Base-by-base conservation (phyloP, 2,797 vertebrate species). In the Sitta carolinensis region DNA sequence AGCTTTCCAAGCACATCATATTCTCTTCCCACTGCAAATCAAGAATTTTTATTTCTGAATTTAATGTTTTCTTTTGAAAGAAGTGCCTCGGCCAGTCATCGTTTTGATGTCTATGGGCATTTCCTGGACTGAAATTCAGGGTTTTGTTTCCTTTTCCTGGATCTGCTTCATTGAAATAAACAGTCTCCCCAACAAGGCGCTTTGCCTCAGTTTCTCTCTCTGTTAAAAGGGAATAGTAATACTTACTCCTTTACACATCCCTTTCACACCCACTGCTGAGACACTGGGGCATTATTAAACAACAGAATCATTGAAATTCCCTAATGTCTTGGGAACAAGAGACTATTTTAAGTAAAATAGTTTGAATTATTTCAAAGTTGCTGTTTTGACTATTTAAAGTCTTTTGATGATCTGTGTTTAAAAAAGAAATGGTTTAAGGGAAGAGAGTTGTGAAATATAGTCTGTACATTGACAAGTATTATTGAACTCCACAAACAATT, bases 111-210 rank as follows among this genome's bases (percentile, higher is more conserved):
- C 51, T 75, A 26, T n/a, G 10, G 27, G 27, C 3, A 27, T 85
- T 83, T 67, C 21, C 34, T 77, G 22, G 43, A 19, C 26, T 69
- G n/a, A 30, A 72, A 2, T 79, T 58, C n/a, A 48, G 16, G 3
- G 5, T 3, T 72, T 50, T 62, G 2, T 59, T 88, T 73, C 5
- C 21, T 85, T 87, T 82, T 86, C 26, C 32, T 88, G 13, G 5
- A 59, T 77, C 23, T 81, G 6, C 7, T 84, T 75, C 10, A 36
- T 45, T 67, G 16, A 72, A 19, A 9, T 89, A 27, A 34, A 36
- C 5, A 47, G 0, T 54, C 2, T 78, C 8, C 10, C 16, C 8
- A 1, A 6, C 2, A 74, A 80, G 20, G 21, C 25, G 48, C 5
- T 70, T 74, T 75, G 26, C 38, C 62, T 84, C 69, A 36, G 25